These are phyloP conservation scores for Momotus momota DNA, from an alignment of 2,797 vertebrate species.

Conservation along the genomic window DNA sequence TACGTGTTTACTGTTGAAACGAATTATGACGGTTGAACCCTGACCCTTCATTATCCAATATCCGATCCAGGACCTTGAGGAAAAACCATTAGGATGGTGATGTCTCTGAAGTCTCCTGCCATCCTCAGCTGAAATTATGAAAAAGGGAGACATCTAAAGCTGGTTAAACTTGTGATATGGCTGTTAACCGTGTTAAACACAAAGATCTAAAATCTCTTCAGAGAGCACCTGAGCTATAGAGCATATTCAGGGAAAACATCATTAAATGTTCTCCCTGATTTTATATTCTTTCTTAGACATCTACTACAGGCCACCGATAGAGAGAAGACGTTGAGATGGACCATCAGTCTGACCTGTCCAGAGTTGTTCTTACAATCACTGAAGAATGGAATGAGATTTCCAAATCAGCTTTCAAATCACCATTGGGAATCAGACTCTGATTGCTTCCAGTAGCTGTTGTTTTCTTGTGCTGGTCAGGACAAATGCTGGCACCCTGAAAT, in stretches of 20 bases:
- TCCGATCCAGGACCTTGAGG: not conserved
- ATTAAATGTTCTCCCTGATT: not conserved
- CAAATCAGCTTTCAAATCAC: not conserved
- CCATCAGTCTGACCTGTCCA: not conserved
- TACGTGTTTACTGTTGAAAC: not conserved
- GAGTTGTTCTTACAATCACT: not conserved
- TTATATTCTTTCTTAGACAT: not conserved
- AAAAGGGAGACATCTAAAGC: not conserved
- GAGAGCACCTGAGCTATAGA: not conserved
- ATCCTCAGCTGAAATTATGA: not conserved
- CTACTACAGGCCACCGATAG: not conserved
- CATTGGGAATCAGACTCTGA: not conserved
- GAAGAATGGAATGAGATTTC: slow-evolving; percentile 3
- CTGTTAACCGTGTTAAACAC: not conserved
- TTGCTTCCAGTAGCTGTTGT: not conserved
- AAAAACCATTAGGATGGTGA: not conserved
- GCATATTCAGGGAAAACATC: not conserved
- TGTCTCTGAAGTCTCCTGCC: not conserved
- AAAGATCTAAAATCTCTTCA: not conserved
- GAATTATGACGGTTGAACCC: not conserved
- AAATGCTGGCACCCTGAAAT: not conserved
- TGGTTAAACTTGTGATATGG: not conserved
- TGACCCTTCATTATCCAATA: not conserved
- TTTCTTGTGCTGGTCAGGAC: not conserved
- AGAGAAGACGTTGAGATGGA: not conserved